These are phyloP conservation scores for Caenorhabditis tropicalis DNA, from an alignment of 1,140 invertebrate genomes.

Conservation along the genomic window DNA sequence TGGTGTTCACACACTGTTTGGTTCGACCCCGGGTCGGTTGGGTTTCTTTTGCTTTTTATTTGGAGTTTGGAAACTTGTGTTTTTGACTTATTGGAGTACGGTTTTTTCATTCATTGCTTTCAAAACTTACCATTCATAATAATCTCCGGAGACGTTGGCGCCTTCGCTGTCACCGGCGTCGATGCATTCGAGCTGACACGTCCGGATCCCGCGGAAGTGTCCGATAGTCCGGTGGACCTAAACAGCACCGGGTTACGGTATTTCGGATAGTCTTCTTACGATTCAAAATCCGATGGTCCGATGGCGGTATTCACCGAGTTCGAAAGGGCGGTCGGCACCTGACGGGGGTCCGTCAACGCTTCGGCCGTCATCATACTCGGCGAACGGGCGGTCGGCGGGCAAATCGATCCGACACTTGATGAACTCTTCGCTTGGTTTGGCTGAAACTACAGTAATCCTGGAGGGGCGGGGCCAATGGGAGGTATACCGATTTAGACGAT, in stretches of 20 bases:
- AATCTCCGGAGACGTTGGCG: neutral
- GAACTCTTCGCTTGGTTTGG: slow-evolving; percentile 16
- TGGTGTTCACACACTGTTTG: too few relatives aligned
- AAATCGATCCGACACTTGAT: slow-evolving; percentile 5
- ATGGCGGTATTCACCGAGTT: slow-evolving; percentile 18
- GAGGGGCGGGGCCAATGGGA: neutral
- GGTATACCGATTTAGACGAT: neutral
- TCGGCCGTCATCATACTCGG: neutral
- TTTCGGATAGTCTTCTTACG: slow-evolving; percentile 29
- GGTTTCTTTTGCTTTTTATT: too few relatives aligned
- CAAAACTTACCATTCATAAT: slow-evolving; percentile 14
- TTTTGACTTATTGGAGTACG: neutral
- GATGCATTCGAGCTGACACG: neutral
- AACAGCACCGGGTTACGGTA: neutral
- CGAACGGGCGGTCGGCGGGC: slow-evolving; percentile 9
- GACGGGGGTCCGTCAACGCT: neutral
- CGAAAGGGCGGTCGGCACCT: neutral
- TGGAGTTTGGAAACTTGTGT: too few relatives aligned
- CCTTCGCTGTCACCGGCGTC: neutral
- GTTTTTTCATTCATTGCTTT: too few relatives aligned
- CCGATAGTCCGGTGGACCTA: neutral
- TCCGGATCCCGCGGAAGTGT: slow-evolving; percentile 5
- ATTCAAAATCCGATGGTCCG: slow-evolving; percentile 40
- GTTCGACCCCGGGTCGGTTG: too few relatives aligned
- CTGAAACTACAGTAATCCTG: neutral